Evolutionary conservation across 2,888 invertebrate genomes (phyloP).

Genomic region (Gordius sp.): DNA sequence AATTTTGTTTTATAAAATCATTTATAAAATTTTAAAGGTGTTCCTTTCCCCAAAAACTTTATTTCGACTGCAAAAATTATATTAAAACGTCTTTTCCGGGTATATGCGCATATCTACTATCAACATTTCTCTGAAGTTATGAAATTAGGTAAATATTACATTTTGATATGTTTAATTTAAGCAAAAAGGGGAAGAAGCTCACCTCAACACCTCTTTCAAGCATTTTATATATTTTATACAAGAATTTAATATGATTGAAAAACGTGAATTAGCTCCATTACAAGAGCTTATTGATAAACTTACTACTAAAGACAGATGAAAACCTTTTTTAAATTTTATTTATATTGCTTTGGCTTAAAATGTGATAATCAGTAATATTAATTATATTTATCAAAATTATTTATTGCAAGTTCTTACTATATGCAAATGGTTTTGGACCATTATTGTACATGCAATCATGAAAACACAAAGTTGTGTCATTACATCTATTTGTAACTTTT

Average conservation of each 20-base stretch:
- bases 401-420: too few species aligned
- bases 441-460: too few species aligned
- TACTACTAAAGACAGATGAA: background rate
- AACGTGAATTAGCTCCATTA: conserved; percentile 75
- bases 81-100: conserved; percentile 79
- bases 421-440: too few species aligned
- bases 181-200: conserved; percentile 55
- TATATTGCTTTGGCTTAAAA: too few species aligned
- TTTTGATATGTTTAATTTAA: background rate
- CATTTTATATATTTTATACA: conserved; percentile 91
- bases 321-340: too few species aligned
- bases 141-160: conserved; percentile 36
- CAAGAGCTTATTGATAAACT: conserved; percentile 78
- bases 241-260: conserved; percentile 87
- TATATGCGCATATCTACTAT: conserved; percentile 97
- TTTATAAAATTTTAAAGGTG: conserved; percentile 37
- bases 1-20: background rate
- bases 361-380: too few species aligned
- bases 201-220: conserved; percentile 94
- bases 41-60: conserved; percentile 92
- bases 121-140: conserved; percentile 95
- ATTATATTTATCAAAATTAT: too few species aligned
- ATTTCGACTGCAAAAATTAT: conserved; percentile 85
- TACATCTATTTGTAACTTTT: too few species aligned
- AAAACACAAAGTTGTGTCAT: too few species aligned